Conservation (phyloP, 2,888 invertebrate genomes). For the Didymodactylos carnosus region DNA sequence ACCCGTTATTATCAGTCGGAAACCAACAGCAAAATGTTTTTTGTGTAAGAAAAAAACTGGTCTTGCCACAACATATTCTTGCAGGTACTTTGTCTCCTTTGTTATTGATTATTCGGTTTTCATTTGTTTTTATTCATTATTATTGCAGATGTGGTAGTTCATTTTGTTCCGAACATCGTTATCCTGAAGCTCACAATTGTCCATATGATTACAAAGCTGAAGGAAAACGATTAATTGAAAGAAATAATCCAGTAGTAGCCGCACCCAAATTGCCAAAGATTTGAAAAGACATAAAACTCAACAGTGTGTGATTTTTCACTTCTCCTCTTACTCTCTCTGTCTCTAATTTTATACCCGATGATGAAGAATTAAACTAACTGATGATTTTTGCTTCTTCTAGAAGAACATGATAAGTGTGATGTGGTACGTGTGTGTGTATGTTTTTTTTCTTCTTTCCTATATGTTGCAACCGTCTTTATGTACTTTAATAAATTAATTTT, state of each 20-base stretch:
- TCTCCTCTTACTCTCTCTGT: too few species aligned
- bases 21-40: conserved; percentile 40
- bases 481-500: too few species aligned
- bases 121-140: background rate
- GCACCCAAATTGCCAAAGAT: conserved; percentile 55
- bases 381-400: too few species aligned
- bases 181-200: conserved; percentile 57
- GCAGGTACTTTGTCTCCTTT: conserved; percentile 27
- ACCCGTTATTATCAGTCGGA: conserved; percentile 5
- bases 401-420: too few species aligned
- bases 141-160: conserved; percentile 48
- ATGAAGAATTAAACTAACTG: too few species aligned
- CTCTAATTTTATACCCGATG: too few species aligned
- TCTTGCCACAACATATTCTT: conserved; percentile 49
- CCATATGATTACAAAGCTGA: conserved; percentile 56
- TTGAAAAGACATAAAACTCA: background rate
- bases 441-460: too few species aligned
- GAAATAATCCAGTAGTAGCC: conserved; percentile 46
- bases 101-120: background rate
- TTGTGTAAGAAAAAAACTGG: conserved; percentile 51
- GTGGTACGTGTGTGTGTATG: too few species aligned
- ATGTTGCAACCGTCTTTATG: too few species aligned
- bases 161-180: conserved; percentile 56
- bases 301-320: background rate
- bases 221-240: conserved; percentile 44